Evolutionary conservation across 2,797 vertebrate species (phyloP), one percentile per base, ranked within the genome.

Genomic region (Trachurus trachurus): DNA sequence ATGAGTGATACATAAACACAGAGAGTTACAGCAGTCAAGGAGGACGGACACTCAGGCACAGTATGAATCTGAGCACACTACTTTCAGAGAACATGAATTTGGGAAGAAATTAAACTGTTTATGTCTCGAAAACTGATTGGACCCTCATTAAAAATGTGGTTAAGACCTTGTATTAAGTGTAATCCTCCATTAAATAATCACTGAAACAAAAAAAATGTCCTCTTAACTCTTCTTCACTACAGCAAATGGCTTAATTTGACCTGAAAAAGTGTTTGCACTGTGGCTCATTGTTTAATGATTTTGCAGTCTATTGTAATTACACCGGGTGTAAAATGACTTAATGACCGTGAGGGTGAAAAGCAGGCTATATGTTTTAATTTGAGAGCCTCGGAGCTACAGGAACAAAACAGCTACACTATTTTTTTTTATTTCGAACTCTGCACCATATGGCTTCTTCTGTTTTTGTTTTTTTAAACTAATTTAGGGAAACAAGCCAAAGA

Each of bases 301-400:
- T 81, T 74, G 31, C 26, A 39, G 42, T 76, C 52, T 22, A 37
- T 74, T 83, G 62, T 82, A 80, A 81, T 84, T 81, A 72, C n/a
- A 59, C 17, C 49, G 56, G 13, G 9, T 69, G 68, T 74, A 65
- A 81, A 80, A 82, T 76, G 21, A 74, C 65, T 76, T 50, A 74
- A 80, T 80, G 75, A 34, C 63, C 65, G 26, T 6, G 19, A 42
- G 80, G 67, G 9, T 67, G 65, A 82, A 87, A 50, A 49, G 58
- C 40, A 73, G 45, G 37, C 26, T 50, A 65, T 70, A 54, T n/a
- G 66, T 74, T 86, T 86, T 54, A 16, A 80, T 82, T 61, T 54
- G 4, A 76, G 61, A 37, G 57, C 29, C 52, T 68, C 64, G 22
- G 44, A 80, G 66, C 61, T 13, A 58, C 45, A 63, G 21, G 59